Evolutionary conservation across 2,888 invertebrate species (phyloP), one percentile per base, ranked within the genome.

Genomic region (Ormyrus rosae): DNA sequence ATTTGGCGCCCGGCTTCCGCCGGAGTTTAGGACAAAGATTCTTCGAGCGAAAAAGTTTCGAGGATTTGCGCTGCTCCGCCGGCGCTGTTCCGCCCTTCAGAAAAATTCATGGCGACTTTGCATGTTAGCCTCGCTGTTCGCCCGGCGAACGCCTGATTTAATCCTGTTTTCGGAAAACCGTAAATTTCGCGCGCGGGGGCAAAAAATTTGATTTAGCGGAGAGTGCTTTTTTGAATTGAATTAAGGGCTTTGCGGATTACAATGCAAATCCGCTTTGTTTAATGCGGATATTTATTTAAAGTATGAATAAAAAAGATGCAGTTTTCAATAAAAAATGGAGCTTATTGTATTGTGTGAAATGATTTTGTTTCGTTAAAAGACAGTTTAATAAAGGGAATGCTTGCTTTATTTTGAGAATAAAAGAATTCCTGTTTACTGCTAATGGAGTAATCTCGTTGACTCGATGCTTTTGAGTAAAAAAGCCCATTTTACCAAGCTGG

Each of bases 1-100:
- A 73, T 74, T 79, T 64, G 50, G 13, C 60, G 19, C 55, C 7
- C 53, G 63, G 55, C 60, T 72, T 72, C 13, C 45, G 34, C 34
- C 34, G 34, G 9, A 13, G 60, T n/a, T 55, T 56, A 45, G 45
- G 10, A 45, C 48, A 6, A 64, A 34, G 34, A 34, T 34, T 34
- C 34, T 34, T 34, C 34, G 34, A 34, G 34, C 34, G 34, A 34
- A 34, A 34, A 34, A 34, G 34, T 34, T 34, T 34, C 34, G 34
- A 50, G 51, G 51, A 50, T 50, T 50, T 13, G 5, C 6, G 7
- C 6, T 5, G 34, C 60, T 60, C 9, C 9, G 7, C 19, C 19
- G 6, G 48, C 48, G 64, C 6, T 10, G n/a, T 63, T 61, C 46
- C 45, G 45, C 63, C 8, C 53, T 10, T 56, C 2, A 6, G 63